Base-by-base conservation (phyloP, 2,797 vertebrate species). In the Etheostoma nigrum region DNA sequence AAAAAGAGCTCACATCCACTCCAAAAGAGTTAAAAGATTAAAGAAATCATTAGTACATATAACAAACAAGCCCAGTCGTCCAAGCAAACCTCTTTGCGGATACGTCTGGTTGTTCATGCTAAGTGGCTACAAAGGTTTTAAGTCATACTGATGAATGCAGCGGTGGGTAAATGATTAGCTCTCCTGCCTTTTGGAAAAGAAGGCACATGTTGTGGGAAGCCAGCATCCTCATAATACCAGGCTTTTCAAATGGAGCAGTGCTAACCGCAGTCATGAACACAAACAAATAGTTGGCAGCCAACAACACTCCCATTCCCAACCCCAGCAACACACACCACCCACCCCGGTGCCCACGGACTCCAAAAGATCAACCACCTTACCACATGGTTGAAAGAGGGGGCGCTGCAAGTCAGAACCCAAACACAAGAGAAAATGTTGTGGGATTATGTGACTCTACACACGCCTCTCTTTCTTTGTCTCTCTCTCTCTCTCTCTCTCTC, bases 241-340 rank as follows among this genome's bases (percentile, higher is more conserved):
- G 72, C 81, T 85, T 66, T 68, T 76, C 82, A 86, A 80, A 81
- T 85, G 84, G 72, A 89, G 88, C 79, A 77, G 63, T 1, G 68
- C 88, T 86, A 83, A 93, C 91, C 90, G 55, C 91, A 91, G 92
- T 85, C 79, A 78, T 84, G 85, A 91, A 91, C 79, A 89, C 89
- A 92, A 93, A 94, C 90, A 94, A 89, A 93, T 85, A 90, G 78
- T 84, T 86, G 88, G 81, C 89, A 89, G 71, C 67, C 55, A 76
- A 60, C 65, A 72, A 45, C 62, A 47, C 65, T 55, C 59, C 57
- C 30, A 48, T 47, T 73, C 52, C 45, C 47, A 61, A 7, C 66
- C 21, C 51, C 74, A 68, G 73, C 49, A 49, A 73, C 66, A 66
- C 78, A 76, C 79, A 62, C 81, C 44, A 33, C 72, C 70, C 51